phyloP scores from a whole-genome alignment of 2,113 vertebrate species.

The Eonycteris spelaea region DNA sequence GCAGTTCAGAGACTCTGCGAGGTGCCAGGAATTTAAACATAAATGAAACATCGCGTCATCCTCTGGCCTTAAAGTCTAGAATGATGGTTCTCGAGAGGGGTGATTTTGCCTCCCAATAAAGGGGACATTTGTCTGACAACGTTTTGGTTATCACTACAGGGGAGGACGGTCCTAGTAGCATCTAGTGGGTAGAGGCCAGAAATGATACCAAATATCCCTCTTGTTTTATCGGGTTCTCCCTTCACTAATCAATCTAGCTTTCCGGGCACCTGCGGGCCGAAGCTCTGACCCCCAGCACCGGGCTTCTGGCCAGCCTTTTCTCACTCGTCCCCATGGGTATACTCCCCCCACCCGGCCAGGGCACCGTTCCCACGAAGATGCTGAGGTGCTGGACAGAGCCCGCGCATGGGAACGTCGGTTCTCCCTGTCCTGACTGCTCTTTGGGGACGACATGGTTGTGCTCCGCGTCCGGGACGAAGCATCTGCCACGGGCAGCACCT shows the following conservation, averaged over 20 bases:
- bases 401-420: not conserved
- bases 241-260: not conserved
- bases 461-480: too few species aligned
- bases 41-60: not conserved
- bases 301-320: not conserved
- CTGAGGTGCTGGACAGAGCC: accelerated
- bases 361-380: not conserved
- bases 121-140: not conserved
- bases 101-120: not conserved
- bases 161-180: too few species aligned
- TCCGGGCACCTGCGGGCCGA: not conserved
- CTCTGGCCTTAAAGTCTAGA: not conserved
- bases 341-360: accelerated
- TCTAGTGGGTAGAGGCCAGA: not conserved
- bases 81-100: not conserved
- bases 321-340: not conserved
- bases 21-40: not conserved
- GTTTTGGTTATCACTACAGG: not conserved
- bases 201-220: not conserved
- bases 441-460: accelerated
- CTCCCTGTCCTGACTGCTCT: not conserved
- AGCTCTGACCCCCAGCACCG: not conserved
- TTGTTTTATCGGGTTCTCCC: not conserved
- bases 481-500: accelerated
- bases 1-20: too few species aligned